These are phyloP conservation scores for Nemurella pictetii DNA, from an alignment of 2,888 invertebrate genomes.

Conservation along the genomic window DNA sequence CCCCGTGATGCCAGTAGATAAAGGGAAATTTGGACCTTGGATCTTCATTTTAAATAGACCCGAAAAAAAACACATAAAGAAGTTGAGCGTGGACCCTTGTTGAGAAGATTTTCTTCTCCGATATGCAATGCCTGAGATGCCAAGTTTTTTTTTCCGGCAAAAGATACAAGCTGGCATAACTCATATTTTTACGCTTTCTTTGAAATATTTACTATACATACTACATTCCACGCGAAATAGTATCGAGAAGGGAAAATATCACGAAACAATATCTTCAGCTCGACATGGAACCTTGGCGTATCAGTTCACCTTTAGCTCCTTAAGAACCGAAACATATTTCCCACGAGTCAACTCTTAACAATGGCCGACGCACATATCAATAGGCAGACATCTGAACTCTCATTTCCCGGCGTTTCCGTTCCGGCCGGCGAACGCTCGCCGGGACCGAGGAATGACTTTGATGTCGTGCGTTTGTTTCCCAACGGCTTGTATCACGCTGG, in stretches of 20 bases:
- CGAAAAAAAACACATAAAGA: conserved; percentile 11
- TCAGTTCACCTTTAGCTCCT: not conserved
- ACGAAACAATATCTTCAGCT: not conserved
- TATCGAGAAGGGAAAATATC: not conserved
- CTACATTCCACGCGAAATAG: not conserved
- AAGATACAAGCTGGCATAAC: not conserved
- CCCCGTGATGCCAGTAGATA: not conserved
- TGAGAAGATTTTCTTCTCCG: not conserved
- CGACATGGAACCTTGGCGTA: not conserved
- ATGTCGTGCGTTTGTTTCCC: not conserved
- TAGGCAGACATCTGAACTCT: not conserved
- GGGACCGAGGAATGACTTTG: not conserved
- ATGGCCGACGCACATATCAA: not conserved
- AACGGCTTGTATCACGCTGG: not conserved
- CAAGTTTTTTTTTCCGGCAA: not conserved
- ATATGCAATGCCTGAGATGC: not conserved
- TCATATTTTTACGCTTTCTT: not conserved
- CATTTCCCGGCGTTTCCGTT: not conserved
- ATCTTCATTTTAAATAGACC: not conserved
- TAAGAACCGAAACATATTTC: not conserved
- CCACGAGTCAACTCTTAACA: not conserved
- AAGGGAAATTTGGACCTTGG: not conserved
- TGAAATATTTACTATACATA: not conserved
- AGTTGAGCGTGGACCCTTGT: not conserved
- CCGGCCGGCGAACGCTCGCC: not conserved